Base-by-base conservation (phyloP, 2,797 vertebrate species). In the Tragelaphus eurycerus region DNA sequence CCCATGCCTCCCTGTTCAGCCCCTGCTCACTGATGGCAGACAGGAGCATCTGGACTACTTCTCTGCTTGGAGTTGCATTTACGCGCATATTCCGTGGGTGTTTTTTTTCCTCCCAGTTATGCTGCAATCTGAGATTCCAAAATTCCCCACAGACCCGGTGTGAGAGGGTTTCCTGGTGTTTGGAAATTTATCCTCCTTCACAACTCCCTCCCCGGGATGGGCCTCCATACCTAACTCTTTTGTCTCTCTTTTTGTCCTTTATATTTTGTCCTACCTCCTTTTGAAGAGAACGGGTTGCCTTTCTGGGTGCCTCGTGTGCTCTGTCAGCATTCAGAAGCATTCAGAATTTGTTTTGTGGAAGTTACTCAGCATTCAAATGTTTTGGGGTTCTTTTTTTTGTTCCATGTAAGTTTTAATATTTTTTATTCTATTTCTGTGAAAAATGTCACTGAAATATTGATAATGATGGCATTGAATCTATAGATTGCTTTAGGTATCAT, bases 121-220 rank as follows among this genome's bases (percentile, higher is more conserved):
- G 19, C 38, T 71, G 19, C 19, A 4, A 19, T 71, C 64, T 71
- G 64, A 71, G 64, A 71, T 38, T 71, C n/a, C n/a, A 38, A 38
- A 71, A 38, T 34, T 38, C n/a, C n/a, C 64, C n/a, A 38, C 19
- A 71, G n/a, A 71, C 64, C 64, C 2, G 1, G 9, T 5, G 0
- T 71, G n/a, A 71, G 19, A 71, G 64, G 9, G 10, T 71, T 23
- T 71, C 19, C n/a, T 38, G n/a, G 2, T 71, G 19, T 38, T 71
- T 71, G 10, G 19, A 71, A 71, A 12, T 19, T 71, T 71, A 10
- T 34, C 62, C n/a, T 34, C 16, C 4, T 71, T 71, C 64, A 71
- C n/a, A 0, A 38, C n/a, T 71, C 64, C 64, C 10, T 38, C 64
- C 64, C n/a, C 0, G 0, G 10, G n/a, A 23, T 11, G 2, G 2